A percentile compares a stretch with the other conserved stretches of the same genome.
These are phyloP conservation scores for Myrmophylax atrothorax DNA, from an alignment of 2,113 vertebrate genomes.

Conservation along the genomic window DNA sequence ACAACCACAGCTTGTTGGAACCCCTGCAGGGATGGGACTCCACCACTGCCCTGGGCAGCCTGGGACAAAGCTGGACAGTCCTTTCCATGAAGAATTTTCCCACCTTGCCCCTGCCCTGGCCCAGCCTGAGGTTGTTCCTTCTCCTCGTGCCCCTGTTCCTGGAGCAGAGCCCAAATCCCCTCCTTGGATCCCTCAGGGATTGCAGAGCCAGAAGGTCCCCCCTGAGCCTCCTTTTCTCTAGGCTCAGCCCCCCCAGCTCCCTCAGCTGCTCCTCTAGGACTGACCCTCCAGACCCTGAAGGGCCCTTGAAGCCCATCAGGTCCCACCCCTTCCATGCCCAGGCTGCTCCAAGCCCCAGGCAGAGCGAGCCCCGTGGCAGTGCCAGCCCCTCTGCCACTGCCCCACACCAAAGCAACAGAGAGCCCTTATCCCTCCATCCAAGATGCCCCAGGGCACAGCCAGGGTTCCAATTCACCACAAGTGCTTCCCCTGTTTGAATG, in stretches of 20 bases:
- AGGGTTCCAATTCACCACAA: neutral
- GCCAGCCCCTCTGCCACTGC: neutral
- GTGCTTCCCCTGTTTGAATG: neutral
- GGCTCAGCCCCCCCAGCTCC: neutral
- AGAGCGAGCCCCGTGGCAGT: neutral
- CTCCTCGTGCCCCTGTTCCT: neutral
- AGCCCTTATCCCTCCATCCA: neutral
- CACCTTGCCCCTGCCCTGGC: neutral
- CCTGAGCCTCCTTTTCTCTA: neutral
- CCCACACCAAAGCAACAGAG: neutral
- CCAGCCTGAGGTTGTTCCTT: neutral
- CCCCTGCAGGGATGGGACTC: neutral
- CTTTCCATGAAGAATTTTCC: neutral
- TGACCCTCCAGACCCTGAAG: no score
- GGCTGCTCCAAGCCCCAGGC: neutral
- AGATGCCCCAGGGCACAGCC: neutral
- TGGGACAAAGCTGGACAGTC: rapidly evolving
- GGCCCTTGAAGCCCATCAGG: no score
- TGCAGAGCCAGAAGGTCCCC: neutral
- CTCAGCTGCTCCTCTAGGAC: rapidly evolving
- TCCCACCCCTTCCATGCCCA: neutral
- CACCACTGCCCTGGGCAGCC: neutral
- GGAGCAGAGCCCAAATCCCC: neutral
- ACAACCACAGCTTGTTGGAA: neutral
- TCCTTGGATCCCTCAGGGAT: neutral